Base-by-base conservation (phyloP, 2,797 vertebrate genomes). In the Hybognathus amarus region DNA sequence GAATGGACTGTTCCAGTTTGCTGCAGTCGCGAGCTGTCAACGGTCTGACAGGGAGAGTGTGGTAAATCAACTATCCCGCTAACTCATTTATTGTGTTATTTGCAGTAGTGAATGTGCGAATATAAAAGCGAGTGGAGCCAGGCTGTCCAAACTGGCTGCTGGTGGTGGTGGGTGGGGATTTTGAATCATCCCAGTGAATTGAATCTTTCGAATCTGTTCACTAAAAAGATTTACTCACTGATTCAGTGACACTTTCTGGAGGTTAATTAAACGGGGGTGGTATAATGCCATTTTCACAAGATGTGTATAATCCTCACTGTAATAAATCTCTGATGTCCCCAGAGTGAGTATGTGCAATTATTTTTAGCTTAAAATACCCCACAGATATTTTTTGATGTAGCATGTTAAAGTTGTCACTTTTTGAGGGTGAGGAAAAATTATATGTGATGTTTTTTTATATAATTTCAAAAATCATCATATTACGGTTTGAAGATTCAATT, bases 1-100 rank as follows among this genome's bases (percentile, higher is more conserved):
- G 45, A 77, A 89, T 94, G 94, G 95, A 91, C 87, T 90, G 79
- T 84, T 87, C 94, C 93, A 63, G 81, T 91, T 91, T 92, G 87
- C 91, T 91, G 90, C 92, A 90, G 89, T 89, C 89, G 36, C 85
- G 87, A 79, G 83, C 71, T 83, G 81, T 69, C 20, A 80, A 50
- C 52, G 30, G 27, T 15, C 40, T 27, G 47, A 68, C 50, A 42
- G 30, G 15, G n/a, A 27, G 38, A 36, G 81, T 36, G 81, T 67
- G 27, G 71, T 63, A 54, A 54, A 36, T 54, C 42, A 77, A 68
- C 47, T 22, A 20, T 75, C 18, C 54, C 17, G 24, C 17, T 42
- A 18, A 50, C 24, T 70, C 2, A 1, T 13, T 42, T 70, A 1
- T 70, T 42, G 20, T 67, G 20, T 74, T 10, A 40, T 56, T 36